Conservation (phyloP, 2,113 vertebrate species). For the Phyllopteryx taeniolatus region DNA sequence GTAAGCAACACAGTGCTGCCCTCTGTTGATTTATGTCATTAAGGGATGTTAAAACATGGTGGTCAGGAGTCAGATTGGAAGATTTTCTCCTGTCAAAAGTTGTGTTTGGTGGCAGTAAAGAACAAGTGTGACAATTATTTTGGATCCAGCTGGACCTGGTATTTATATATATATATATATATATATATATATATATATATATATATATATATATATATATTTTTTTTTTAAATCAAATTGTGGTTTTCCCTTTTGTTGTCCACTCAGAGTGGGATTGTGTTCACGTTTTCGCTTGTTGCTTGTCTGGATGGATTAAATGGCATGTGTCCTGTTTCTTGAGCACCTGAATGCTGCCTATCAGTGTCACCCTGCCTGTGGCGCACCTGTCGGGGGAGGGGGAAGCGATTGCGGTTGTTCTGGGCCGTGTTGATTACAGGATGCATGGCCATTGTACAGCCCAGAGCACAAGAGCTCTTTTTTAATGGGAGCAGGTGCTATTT, state of each 20-base stretch:
- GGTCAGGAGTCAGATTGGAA: not conserved
- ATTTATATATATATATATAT: too few species aligned
- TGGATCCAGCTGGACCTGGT: not conserved
- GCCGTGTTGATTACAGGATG: constrained; percentile 69
- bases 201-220: too few species aligned
- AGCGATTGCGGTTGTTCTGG: constrained; percentile 36
- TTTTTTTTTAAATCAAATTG: not conserved
- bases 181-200: too few species aligned
- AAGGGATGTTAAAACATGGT: not conserved
- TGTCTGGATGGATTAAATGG: constrained; percentile 56
- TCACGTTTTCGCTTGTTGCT: constrained; percentile 50
- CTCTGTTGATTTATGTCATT: constrained; percentile 26
- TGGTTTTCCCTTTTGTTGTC: not conserved
- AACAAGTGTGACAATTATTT: not conserved
- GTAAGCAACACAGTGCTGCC: constrained; percentile 32
- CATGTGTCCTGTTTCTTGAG: constrained; percentile 65
- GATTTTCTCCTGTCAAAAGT: not conserved
- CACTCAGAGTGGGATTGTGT: constrained; percentile 5
- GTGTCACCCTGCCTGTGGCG: constrained; percentile 62
- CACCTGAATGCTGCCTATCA: constrained; percentile 68
- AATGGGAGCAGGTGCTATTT: constrained; percentile 72
- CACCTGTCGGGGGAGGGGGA: constrained; percentile 55
- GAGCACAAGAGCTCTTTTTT: constrained; percentile 49
- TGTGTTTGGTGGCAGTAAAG: not conserved
- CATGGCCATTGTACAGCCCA: constrained; percentile 64